Percentiles rank a stretch among this genome's conserved stretches.
These are phyloP conservation scores for Cosmopolites sordidus DNA, from an alignment of 2,888 invertebrate genomes.

Conservation along the genomic window DNA sequence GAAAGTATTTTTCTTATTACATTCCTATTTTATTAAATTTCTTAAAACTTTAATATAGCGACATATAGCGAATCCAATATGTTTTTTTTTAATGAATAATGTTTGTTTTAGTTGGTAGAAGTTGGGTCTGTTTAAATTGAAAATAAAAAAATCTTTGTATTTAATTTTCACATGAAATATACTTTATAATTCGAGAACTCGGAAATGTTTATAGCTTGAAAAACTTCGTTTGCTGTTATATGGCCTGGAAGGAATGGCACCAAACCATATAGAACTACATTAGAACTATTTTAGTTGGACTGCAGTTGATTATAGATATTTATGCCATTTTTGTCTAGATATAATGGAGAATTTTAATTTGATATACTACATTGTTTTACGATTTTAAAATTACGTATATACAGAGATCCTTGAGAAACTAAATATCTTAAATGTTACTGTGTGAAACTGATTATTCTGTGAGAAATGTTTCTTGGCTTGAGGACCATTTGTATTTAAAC, in stretches of 20 bases:
- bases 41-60: too few relatives aligned
- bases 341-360: neutral
- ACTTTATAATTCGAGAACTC: neutral
- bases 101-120: too few relatives aligned
- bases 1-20: neutral
- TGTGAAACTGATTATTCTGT: too few relatives aligned
- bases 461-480: too few relatives aligned
- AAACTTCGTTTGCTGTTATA: constrained; percentile 33
- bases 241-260: constrained; percentile 33
- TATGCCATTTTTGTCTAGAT: constrained; percentile 6
- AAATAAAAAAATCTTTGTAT: neutral
- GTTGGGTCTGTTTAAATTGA: too few relatives aligned
- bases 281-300: constrained; percentile 10
- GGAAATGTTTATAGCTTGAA: constrained; percentile 32
- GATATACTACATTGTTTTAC: too few relatives aligned
- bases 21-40: neutral
- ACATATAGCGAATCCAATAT: too few relatives aligned
- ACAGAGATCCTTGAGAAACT: too few relatives aligned
- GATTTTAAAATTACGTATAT: too few relatives aligned
- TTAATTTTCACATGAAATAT: neutral
- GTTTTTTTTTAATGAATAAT: too few relatives aligned
- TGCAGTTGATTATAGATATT: constrained; percentile 6
- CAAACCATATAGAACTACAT: constrained; percentile 7
- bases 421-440: too few relatives aligned
- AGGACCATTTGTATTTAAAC: too few relatives aligned